Evolutionary conservation across 2,113 vertebrate species (phyloP).

Genomic region (Pontoporia blainvillei): DNA sequence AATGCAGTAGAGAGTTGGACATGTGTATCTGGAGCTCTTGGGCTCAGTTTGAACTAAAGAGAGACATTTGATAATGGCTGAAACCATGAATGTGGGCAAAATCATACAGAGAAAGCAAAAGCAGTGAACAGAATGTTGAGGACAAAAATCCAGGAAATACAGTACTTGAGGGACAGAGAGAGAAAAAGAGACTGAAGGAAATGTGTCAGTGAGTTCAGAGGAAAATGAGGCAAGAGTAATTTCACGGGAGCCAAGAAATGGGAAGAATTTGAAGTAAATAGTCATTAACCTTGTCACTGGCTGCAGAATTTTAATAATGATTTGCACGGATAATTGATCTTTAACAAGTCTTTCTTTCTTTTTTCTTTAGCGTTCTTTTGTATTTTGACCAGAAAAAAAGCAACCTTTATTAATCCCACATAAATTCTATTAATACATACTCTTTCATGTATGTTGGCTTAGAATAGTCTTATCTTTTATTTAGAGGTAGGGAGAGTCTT

Average conservation of each 20-base stretch:
- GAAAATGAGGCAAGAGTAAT: background rate
- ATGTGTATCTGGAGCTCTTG: background rate
- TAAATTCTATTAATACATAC: background rate
- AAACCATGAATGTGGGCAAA: background rate
- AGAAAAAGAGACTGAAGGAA: background rate
- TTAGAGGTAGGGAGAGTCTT: background rate
- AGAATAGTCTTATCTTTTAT: background rate
- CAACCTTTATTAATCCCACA: background rate
- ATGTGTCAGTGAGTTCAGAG: background rate
- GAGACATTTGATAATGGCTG: background rate
- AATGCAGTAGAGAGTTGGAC: background rate
- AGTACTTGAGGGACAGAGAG: background rate
- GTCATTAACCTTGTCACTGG: background rate
- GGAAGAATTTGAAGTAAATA: background rate
- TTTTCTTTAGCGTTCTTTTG: background rate
- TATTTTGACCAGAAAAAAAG: background rate
- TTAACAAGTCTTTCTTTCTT: background rate
- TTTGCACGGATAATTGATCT: background rate
- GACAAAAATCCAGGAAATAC: background rate
- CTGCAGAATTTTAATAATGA: background rate
- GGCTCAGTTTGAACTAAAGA: background rate
- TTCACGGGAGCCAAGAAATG: background rate
- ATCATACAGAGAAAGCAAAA: background rate
- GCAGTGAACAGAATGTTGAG: background rate
- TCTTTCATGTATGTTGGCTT: background rate